Conservation (phyloP, 2,797 vertebrate genomes). For the Ispidina picta region DNA sequence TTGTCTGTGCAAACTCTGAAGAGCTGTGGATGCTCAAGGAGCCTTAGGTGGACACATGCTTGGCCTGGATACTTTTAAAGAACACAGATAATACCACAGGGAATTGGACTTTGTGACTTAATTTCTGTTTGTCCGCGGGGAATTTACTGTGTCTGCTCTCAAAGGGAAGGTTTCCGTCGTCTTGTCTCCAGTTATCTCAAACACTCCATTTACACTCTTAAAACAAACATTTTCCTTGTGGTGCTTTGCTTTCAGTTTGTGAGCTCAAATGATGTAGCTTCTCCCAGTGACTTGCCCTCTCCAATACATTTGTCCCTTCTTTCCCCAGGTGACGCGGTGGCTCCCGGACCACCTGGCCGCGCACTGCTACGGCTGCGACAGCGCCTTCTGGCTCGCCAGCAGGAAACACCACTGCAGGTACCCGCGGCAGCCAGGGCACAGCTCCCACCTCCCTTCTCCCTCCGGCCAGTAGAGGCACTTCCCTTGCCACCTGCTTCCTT, state of each 20-base stretch:
- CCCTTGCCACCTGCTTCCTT: no score
- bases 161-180: not conserved
- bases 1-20: not conserved
- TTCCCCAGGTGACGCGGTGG: slow-evolving; percentile 93
- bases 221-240: not conserved
- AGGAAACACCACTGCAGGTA: slow-evolving; percentile 98
- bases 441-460: no score
- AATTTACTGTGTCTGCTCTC: not conserved
- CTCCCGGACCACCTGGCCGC: slow-evolving; percentile 95
- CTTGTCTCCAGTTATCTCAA: not conserved
- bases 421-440: not conserved
- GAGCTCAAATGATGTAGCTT: fast-evolving
- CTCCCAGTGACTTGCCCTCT: not conserved
- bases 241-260: not conserved
- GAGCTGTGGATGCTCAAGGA: not conserved
- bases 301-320: not conserved
- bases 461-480: no score
- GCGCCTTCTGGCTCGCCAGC: slow-evolving; percentile 93
- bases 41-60: not conserved
- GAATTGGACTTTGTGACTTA: not conserved
- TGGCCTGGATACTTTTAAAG: not conserved
- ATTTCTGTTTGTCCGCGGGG: not conserved
- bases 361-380: slow-evolving; percentile 96
- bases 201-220: not conserved
- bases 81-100: not conserved